A percentile compares a stretch with the other conserved stretches of the same genome.
phyloP scores from a whole-genome alignment of 2,888 invertebrate genomes.

The Apamea sordens region DNA sequence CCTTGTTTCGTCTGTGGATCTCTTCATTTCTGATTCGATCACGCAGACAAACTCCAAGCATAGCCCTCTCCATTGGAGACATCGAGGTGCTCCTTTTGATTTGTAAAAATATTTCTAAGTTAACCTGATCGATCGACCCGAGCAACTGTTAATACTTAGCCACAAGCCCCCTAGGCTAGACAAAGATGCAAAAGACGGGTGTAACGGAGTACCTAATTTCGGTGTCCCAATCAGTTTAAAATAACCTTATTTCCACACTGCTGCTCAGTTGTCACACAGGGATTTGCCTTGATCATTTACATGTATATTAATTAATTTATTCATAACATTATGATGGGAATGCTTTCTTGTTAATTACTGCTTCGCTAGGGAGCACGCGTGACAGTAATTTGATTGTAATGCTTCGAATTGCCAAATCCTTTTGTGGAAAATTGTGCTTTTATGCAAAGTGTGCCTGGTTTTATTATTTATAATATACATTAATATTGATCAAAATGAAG shows the following conservation, averaged over 20 bases:
- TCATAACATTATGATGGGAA: conserved; percentile 33
- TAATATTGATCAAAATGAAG: not conserved
- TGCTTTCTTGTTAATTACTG: conserved; percentile 45
- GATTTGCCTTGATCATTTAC: conserved; percentile 17
- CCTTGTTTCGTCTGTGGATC: too few relatives aligned
- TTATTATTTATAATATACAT: not conserved
- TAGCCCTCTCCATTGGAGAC: too few relatives aligned
- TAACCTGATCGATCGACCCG: too few relatives aligned
- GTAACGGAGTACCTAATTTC: too few relatives aligned
- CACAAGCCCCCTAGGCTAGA: too few relatives aligned
- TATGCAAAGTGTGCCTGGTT: not conserved
- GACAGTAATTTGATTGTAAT: conserved; percentile 39
- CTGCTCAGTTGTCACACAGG: conserved; percentile 4
- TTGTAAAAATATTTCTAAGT: not conserved
- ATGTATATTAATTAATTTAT: conserved; percentile 42
- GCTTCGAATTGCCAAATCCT: not conserved
- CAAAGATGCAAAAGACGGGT: too few relatives aligned
- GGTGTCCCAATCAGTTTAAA: not conserved
- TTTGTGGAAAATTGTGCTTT: not conserved
- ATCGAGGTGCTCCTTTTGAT: not conserved
- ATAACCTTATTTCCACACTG: not conserved
- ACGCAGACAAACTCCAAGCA: too few relatives aligned
- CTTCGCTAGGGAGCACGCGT: not conserved
- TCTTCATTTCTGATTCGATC: too few relatives aligned
- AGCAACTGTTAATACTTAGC: too few relatives aligned